Base-by-base conservation (phyloP, 2,797 vertebrate genomes). In the Fundulus diaphanus region DNA sequence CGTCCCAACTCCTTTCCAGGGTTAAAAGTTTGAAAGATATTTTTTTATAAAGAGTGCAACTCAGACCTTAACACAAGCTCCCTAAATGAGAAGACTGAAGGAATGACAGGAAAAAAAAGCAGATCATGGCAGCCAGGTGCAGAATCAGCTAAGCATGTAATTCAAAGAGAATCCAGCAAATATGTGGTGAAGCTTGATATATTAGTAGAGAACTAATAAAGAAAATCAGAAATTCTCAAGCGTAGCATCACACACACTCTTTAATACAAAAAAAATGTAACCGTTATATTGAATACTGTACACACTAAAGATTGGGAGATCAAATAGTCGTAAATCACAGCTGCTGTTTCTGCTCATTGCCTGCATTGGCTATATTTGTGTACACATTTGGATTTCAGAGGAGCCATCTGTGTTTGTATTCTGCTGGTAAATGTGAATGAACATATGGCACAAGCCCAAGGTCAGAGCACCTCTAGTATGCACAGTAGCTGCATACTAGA, bases 401-500 rank as follows among this genome's bases (percentile, higher is more conserved):
- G 61, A 76, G 57, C 70, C 57, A 40, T 84, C 78, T 78, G 74
- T 85, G 74, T 77, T 82, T 24, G 7, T 76, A 75, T 76, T 80
- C 63, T 74, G 63, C 72, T n/a, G 11, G 68, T 77, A 77, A 77
- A 87, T 80, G 29, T 74, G 61, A 79, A 33, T 70, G 51, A 82
- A 81, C 66, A 82, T 77, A 52, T 18, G 80, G 63, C 49, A 51
- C 44, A 74, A 68, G 65, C 77, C 70, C 80, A 87, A 86, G 83
- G 83, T 85, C 74, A 77, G 78, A 83, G 44, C 68, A 66, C 56
- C 63, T 77, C 84, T 56, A 85, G 61, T 59, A 79, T 77, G 72
- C 74, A 80, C 7, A 31, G 51, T 54, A 75, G 46, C 44, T 52
- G 42, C 22, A n/a, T n/a, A n/a, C n/a, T n/a, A n/a, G n/a, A n/a